A percentile compares a stretch with the other conserved stretches of the same genome.
These are phyloP conservation scores for Scaptomyza reducta DNA, from an alignment of 2,888 invertebrate genomes.

Conservation along the genomic window DNA sequence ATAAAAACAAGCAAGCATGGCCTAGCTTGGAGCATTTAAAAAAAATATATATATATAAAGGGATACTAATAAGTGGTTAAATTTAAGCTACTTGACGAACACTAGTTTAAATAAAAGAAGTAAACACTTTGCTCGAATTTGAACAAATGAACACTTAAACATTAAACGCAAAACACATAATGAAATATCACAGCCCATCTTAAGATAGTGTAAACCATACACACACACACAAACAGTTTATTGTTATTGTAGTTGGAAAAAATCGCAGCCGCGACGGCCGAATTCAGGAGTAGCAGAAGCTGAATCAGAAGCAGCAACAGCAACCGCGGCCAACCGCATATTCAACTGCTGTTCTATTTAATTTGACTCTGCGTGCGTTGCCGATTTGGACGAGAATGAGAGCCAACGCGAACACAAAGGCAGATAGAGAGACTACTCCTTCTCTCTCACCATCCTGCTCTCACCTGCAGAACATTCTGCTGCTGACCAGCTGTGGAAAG, in stretches of 20 bases:
- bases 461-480: constrained; percentile 17
- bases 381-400: constrained; percentile 55
- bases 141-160: background rate
- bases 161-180: background rate
- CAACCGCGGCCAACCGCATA: constrained; percentile 51
- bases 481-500: constrained; percentile 41
- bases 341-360: constrained; percentile 76
- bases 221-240: constrained; percentile 9
- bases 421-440: constrained; percentile 11
- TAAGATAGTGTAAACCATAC: constrained; percentile 24
- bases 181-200: background rate
- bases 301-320: constrained; percentile 33
- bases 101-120: no score
- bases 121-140: background rate
- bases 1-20: no score
- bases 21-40: no score
- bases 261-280: constrained; percentile 46
- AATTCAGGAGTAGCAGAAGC: constrained; percentile 2
- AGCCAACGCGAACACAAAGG: constrained; percentile 2
- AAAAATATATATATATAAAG: no score
- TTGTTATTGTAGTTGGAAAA: constrained; percentile 34
- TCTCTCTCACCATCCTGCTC: constrained; percentile 14
- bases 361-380: constrained; percentile 78
- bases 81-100: no score
- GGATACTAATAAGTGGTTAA: no score